A percentile compares a stretch with the other conserved stretches of the same genome.
These are phyloP conservation scores for Macquaria australasica DNA, from an alignment of 2,113 vertebrate genomes.

Conservation along the genomic window DNA sequence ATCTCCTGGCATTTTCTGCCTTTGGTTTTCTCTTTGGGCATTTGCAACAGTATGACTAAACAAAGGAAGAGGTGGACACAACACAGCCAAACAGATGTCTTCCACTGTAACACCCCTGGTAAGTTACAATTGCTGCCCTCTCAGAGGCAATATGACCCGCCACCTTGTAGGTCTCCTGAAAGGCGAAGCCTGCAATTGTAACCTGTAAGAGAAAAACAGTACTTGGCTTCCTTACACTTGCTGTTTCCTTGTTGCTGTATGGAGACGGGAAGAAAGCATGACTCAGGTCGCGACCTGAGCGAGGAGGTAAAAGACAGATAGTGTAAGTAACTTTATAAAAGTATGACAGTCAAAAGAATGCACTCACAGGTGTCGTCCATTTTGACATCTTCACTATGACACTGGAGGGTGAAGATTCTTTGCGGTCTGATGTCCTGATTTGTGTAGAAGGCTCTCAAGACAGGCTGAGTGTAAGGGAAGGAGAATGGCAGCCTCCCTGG, in stretches of 20 bases:
- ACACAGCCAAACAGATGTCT: slow-evolving; percentile 3
- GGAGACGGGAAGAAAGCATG: background rate
- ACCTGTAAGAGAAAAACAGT: background rate
- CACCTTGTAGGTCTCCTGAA: background rate
- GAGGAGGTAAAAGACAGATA: background rate
- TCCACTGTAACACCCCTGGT: background rate
- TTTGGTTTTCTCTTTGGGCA: background rate
- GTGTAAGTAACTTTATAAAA: background rate
- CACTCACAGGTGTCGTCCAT: background rate
- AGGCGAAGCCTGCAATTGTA: background rate
- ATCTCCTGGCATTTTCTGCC: too few relatives aligned
- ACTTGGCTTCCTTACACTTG: background rate
- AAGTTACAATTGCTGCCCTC: background rate
- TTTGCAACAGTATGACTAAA: too few relatives aligned
- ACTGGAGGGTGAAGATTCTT: background rate
- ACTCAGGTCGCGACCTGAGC: background rate
- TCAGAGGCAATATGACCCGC: background rate
- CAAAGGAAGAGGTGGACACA: background rate
- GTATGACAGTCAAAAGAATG: background rate
- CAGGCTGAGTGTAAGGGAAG: background rate
- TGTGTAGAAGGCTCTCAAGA: slow-evolving; percentile 4
- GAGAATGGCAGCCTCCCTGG: background rate
- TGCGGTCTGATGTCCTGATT: slow-evolving; percentile 7
- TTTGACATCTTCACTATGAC: background rate
- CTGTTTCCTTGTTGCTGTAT: background rate